Evolutionary conservation across 2,113 vertebrate species (phyloP).

Genomic region (Sander lucioperca): DNA sequence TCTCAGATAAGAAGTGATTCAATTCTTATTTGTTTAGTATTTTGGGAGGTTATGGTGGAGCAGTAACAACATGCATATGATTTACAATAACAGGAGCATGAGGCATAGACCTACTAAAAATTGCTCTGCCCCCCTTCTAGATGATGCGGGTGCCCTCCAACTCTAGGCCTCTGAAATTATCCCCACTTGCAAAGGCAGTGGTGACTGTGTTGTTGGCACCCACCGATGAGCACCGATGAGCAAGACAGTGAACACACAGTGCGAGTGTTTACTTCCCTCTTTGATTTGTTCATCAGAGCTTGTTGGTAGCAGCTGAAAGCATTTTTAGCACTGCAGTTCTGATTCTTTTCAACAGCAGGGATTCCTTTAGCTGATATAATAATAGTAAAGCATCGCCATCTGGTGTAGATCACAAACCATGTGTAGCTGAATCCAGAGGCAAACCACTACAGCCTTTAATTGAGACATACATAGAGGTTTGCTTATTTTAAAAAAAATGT

Average conservation of each 20-base stretch:
- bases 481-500: neutral
- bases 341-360: conserved; percentile 24
- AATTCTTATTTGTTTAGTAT: neutral
- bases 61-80: neutral
- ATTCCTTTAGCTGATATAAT: conserved; percentile 16
- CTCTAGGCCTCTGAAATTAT: neutral
- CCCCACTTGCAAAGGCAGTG: neutral
- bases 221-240: too few species aligned
- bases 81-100: neutral
- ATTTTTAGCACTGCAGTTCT: neutral
- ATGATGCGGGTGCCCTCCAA: too few species aligned
- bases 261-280: conserved; percentile 9
- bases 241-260: too few species aligned
- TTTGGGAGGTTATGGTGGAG: neutral
- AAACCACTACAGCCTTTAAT: neutral
- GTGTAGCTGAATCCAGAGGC: conserved; percentile 30
- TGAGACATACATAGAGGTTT: neutral
- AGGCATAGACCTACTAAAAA: too few species aligned
- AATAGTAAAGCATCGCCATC: conserved; percentile 62
- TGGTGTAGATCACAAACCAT: conserved; percentile 47
- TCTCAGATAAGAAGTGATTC: neutral
- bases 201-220: neutral
- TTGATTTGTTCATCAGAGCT: neutral
- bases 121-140: neutral
- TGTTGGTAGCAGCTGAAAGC: conserved; percentile 27